Percentiles rank a stretch among this genome's conserved stretches.
These are phyloP conservation scores for Caiman crocodilus DNA, from an alignment of 2,797 vertebrate genomes.

Conservation along the genomic window DNA sequence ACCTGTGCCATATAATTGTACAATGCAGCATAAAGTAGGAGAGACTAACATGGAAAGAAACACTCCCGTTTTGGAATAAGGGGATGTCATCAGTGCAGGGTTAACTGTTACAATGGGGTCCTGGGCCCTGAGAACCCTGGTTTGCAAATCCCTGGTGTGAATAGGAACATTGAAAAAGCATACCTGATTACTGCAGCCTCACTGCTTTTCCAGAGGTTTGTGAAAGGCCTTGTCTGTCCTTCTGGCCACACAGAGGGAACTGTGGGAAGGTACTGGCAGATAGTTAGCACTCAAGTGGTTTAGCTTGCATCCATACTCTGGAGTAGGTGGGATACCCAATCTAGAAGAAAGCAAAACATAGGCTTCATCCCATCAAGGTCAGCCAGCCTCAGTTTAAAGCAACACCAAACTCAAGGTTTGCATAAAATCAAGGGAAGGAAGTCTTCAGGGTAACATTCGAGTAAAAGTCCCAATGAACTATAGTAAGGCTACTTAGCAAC, in stretches of 20 bases:
- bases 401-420: neutral
- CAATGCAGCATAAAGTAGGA: neutral
- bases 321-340: neutral
- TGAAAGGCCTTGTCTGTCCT: neutral
- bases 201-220: neutral
- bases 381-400: neutral
- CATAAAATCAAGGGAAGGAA: too few species aligned
- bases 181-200: neutral
- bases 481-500: neutral
- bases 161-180: neutral
- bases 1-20: neutral
- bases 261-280: neutral
- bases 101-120: neutral
- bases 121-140: neutral
- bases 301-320: neutral
- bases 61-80: neutral
- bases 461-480: neutral
- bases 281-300: neutral
- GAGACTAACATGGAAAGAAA: neutral
- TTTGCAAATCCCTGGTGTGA: neutral
- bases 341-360: neutral
- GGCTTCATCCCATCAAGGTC: neutral
- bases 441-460: neutral
- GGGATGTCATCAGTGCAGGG: neutral
- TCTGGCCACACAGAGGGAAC: neutral